Conservation (phyloP, 92 coral and sea anemone genomes). For the Umimayanthus kanabou region DNA sequence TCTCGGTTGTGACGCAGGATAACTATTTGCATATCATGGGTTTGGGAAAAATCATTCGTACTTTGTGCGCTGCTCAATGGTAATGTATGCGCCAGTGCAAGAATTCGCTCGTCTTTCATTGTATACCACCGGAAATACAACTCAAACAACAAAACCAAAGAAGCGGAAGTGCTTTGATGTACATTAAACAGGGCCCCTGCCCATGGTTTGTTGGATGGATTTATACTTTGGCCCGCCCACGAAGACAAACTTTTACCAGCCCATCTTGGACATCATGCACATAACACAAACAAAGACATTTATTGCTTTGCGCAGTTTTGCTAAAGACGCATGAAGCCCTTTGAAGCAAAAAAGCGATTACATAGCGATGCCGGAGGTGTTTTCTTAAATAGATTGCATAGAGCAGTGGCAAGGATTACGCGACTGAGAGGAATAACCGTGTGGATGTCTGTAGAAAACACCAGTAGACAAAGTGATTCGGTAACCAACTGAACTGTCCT, state of each 20-base stretch:
- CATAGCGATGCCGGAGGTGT: neutral
- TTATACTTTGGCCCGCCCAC: slow-evolving; percentile 40
- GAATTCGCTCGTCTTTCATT: slow-evolving; percentile 35
- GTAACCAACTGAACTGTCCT: neutral
- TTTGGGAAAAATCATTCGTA: neutral
- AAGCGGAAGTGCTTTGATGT: slow-evolving; percentile 43
- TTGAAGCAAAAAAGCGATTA: neutral
- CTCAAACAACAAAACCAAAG: slow-evolving; percentile 39
- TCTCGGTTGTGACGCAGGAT: neutral
- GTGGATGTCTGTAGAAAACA: neutral
- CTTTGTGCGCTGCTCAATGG: neutral
- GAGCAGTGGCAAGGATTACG: neutral
- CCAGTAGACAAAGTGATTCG: neutral
- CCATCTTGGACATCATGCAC: neutral
- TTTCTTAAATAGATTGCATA: too few relatives aligned
- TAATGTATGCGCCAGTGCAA: slow-evolving; percentile 18
- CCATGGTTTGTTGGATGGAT: neutral
- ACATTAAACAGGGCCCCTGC: slow-evolving; percentile 37
- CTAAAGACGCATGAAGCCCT: neutral
- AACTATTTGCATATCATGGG: neutral
- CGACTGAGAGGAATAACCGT: neutral
- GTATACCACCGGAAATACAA: slow-evolving; percentile 38
- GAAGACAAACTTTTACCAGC: slow-evolving; percentile 11
- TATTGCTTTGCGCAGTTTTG: neutral
- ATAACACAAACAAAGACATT: neutral